Conservation (phyloP, 2,888 invertebrate genomes). For the Philereme transversata region DNA sequence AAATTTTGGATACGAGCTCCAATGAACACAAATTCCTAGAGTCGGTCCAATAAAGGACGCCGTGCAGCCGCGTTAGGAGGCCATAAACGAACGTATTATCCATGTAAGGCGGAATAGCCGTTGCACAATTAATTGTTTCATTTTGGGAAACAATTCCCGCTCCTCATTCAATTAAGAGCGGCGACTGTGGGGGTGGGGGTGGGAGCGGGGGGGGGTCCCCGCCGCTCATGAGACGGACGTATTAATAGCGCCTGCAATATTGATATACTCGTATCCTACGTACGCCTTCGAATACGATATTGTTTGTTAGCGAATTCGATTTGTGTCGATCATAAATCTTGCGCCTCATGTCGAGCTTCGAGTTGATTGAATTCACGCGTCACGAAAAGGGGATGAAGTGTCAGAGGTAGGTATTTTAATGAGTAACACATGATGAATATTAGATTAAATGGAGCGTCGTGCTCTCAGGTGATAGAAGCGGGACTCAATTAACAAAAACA, state of each 20-base stretch:
- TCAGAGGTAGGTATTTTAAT: conserved; percentile 51
- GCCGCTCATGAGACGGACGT: conserved; percentile 83
- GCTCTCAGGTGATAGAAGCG: conserved; percentile 66
- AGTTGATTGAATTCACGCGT: conserved; percentile 77
- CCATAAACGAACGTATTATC: conserved; percentile 84
- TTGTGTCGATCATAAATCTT: conserved; percentile 84
- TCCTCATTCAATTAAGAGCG: conserved; percentile 85
- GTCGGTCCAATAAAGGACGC: conserved; percentile 82
- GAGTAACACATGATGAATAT: conserved; percentile 68
- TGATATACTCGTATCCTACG: conserved; percentile 82
- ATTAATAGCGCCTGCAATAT: conserved; percentile 84
- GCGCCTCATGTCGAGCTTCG: conserved; percentile 81
- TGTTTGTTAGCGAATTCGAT: conserved; percentile 84
- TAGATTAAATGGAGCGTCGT: conserved; percentile 55
- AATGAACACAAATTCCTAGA: conserved; percentile 83
- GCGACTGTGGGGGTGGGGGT: conserved; percentile 68
- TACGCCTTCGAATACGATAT: conserved; percentile 81
- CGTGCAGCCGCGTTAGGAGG: conserved; percentile 83
- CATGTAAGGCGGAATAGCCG: conserved; percentile 85
- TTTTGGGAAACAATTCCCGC: conserved; percentile 85
- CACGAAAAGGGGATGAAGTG: conserved; percentile 47
- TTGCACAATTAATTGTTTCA: conserved; percentile 85
- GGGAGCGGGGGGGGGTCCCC: conserved; percentile 54
- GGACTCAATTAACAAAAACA: conserved; percentile 82
- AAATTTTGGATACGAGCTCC: conserved; percentile 82